These are phyloP conservation scores for Hemistola chrysoprasaria DNA, from an alignment of 2,888 invertebrate genomes.

Conservation along the genomic window DNA sequence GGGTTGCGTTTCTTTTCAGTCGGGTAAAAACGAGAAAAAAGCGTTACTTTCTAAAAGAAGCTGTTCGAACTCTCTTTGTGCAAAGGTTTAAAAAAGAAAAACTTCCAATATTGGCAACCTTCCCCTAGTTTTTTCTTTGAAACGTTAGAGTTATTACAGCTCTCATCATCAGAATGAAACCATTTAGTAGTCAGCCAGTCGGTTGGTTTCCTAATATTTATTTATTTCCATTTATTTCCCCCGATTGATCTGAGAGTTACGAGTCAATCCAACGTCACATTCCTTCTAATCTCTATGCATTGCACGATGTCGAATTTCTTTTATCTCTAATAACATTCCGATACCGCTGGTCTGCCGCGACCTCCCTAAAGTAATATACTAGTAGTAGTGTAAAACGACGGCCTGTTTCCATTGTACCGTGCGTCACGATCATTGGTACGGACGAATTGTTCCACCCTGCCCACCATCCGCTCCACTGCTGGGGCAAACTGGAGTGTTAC, in stretches of 20 bases:
- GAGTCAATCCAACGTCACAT: constrained; percentile 43
- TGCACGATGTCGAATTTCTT: constrained; percentile 67
- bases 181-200: background rate
- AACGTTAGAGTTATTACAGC: too few relatives aligned
- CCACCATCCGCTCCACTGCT: too few relatives aligned
- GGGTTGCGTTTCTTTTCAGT: too few relatives aligned
- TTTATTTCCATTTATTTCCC: constrained; percentile 45
- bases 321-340: constrained; percentile 79
- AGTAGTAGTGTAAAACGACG: constrained; percentile 44
- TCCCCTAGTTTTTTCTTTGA: too few relatives aligned
- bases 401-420: constrained; percentile 43
- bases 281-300: constrained; percentile 61
- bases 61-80: too few relatives aligned
- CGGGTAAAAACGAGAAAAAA: too few relatives aligned
- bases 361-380: constrained; percentile 78
- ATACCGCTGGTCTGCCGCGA: constrained; percentile 55
- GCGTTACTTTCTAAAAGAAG: too few relatives aligned
- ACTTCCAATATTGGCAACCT: too few relatives aligned
- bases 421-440: constrained; percentile 27
- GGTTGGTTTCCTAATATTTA: constrained; percentile 32
- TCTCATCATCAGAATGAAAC: background rate
- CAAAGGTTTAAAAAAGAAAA: too few relatives aligned
- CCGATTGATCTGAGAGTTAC: constrained; percentile 44
- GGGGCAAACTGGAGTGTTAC: too few relatives aligned
- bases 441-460: too few relatives aligned